Base-by-base conservation (phyloP, 2,113 vertebrate genomes). In the Craseonycteris thonglongyai region DNA sequence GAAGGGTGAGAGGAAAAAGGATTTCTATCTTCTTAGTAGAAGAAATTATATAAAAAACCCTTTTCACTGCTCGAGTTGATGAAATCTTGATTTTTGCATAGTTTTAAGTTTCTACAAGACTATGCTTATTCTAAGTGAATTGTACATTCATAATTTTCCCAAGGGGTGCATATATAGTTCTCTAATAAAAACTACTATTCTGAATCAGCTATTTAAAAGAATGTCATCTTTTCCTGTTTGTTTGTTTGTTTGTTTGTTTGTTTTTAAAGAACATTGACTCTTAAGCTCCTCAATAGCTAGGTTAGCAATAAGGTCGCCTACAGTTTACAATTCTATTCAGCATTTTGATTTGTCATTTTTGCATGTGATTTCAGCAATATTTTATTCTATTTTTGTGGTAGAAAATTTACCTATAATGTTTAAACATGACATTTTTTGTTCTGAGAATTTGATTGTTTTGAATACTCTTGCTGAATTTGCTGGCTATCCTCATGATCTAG, bases 61-160 rank as follows among this genome's bases (percentile, higher is more conserved):
- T 92, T 42, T 54, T 8, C 30, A 40, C 24, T 58, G 14, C 30
- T 94, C 95, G 68, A 1, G 47, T 88, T 84, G 26, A 0, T 87
- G 63, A 93, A 92, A 93, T 95, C 95, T 93, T 96, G 93, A 90
- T 97, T 97, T 97, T 97, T 85, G 56, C 35, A 0, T 88, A 87
- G 80, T 94, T 94, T 93, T 96, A 96, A 45, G 47, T 84, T 96
- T 97, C 91, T 96, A 88, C 38, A 88, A 96, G 87, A 91, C 86
- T 95, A 96, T 94, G 96, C 89, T 87, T 54, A 42, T 45, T 83
- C 35, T 89, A 93, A 95, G 51, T 66, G 14, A 79, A 40, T 58
- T 80, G 61, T 18, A 61, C 8, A 8, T 42, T 85, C 66, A 26
- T 71, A 40, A 33, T 72, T 93, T 90, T 91, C 78, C 56, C 49